Percentiles rank a stretch among this genome's conserved stretches.
Conservation (phyloP, 2,888 invertebrate species). For the Macrosoma leucophasiata region DNA sequence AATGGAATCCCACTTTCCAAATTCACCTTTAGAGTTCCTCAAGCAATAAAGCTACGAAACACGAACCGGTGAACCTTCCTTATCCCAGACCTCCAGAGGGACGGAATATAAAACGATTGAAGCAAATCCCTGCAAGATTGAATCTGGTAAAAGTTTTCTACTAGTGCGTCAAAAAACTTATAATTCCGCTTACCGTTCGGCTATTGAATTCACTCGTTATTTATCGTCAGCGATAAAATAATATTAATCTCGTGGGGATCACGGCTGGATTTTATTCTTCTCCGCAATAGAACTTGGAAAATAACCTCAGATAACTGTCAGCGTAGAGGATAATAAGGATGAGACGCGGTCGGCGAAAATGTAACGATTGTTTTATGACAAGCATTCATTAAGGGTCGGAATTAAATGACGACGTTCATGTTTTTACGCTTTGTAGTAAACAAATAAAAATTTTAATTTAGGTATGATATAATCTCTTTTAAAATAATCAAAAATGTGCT, state of each 20-base stretch:
- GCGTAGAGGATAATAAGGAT: constrained; percentile 47
- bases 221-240: constrained; percentile 74
- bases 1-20: too few relatives aligned
- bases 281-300: constrained; percentile 58
- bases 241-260: constrained; percentile 73
- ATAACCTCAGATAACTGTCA: constrained; percentile 54
- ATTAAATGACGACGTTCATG: too few relatives aligned
- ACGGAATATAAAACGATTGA: constrained; percentile 43
- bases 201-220: constrained; percentile 72
- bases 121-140: constrained; percentile 67
- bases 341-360: constrained; percentile 33
- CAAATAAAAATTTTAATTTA: too few relatives aligned
- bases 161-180: constrained; percentile 70
- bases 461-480: constrained; percentile 4
- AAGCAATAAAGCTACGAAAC: constrained; percentile 19
- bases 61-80: constrained; percentile 23
- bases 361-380: constrained; percentile 37
- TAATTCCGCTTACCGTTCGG: constrained; percentile 53
- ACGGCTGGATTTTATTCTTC: constrained; percentile 67
- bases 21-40: constrained; percentile 18
- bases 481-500: constrained; percentile 2
- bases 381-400: constrained; percentile 21
- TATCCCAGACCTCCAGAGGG: constrained; percentile 29
- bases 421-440: too few relatives aligned
- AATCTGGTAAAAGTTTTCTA: constrained; percentile 59